phyloP scores from a whole-genome alignment of 2,113 vertebrate species.

The Lichenostomus cassidix region DNA sequence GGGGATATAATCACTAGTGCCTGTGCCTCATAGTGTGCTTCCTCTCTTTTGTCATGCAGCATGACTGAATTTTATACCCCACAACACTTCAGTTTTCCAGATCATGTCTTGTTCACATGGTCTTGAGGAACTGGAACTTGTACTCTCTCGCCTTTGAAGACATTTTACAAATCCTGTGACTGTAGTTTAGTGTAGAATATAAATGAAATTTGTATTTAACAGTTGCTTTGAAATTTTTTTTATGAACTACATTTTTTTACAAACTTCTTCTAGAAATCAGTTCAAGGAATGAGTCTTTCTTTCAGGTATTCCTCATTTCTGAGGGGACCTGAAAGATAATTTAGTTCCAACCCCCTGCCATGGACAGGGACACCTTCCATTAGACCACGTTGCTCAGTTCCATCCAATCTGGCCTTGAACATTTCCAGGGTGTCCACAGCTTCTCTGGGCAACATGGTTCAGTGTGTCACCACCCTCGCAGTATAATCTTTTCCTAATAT shows the following conservation, averaged over 20 bases:
- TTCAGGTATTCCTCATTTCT: background rate
- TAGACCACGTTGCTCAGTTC: background rate
- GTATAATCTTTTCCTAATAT: background rate
- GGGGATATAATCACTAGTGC: background rate
- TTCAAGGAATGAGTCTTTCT: background rate
- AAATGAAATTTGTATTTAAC: background rate
- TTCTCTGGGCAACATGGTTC: background rate
- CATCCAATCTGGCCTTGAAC: background rate
- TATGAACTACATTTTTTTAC: background rate
- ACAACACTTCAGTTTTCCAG: background rate
- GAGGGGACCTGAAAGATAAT: background rate
- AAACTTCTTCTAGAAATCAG: background rate
- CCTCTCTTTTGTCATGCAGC: background rate
- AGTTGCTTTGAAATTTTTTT: background rate
- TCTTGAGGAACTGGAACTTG: background rate
- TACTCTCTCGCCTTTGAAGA: background rate
- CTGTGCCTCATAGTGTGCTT: accelerated
- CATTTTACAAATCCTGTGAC: background rate
- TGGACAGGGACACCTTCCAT: background rate
- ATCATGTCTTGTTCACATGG: background rate
- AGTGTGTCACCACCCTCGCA: background rate
- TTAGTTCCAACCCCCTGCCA: background rate
- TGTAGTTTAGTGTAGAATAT: background rate
- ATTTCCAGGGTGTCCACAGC: background rate
- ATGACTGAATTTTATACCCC: background rate